phyloP scores from a whole-genome alignment of 1,140 invertebrate species.

The Hetaerina americana region DNA sequence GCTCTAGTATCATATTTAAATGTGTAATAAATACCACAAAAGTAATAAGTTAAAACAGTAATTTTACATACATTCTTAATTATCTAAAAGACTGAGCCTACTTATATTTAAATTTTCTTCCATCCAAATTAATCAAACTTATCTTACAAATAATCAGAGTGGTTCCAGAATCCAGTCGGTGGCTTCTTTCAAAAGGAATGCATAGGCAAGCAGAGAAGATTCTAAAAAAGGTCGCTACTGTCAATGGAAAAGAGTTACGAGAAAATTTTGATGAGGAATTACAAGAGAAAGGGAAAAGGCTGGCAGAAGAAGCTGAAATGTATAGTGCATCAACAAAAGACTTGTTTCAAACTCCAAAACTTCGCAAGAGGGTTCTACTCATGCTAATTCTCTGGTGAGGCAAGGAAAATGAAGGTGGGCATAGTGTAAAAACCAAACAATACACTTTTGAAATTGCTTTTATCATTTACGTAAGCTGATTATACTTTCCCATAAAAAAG shows the following conservation, averaged over 20 bases:
- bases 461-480: no score
- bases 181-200: conserved; percentile 55
- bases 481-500: no score
- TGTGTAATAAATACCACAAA: no score
- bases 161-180: conserved; percentile 54
- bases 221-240: conserved; percentile 41
- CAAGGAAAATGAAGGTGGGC: conserved; percentile 4
- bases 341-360: conserved; percentile 33
- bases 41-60: no score
- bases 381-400: conserved; percentile 36
- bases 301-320: conserved; percentile 8
- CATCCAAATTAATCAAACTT: no score
- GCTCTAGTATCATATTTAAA: no score
- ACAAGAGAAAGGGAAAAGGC: conserved; percentile 5
- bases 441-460: no score
- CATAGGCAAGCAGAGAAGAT: conserved; percentile 44
- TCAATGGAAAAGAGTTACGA: conserved; percentile 52
- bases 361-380: conserved; percentile 35
- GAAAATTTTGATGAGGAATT: conserved; percentile 31
- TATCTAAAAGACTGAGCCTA: no score
- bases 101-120: no score
- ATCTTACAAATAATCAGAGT: conserved; percentile 46
- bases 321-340: conserved; percentile 23
- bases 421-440: background rate
- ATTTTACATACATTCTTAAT: no score